These are phyloP conservation scores for Stenodema calcarata DNA, from an alignment of 2,888 invertebrate species.

Conservation along the genomic window DNA sequence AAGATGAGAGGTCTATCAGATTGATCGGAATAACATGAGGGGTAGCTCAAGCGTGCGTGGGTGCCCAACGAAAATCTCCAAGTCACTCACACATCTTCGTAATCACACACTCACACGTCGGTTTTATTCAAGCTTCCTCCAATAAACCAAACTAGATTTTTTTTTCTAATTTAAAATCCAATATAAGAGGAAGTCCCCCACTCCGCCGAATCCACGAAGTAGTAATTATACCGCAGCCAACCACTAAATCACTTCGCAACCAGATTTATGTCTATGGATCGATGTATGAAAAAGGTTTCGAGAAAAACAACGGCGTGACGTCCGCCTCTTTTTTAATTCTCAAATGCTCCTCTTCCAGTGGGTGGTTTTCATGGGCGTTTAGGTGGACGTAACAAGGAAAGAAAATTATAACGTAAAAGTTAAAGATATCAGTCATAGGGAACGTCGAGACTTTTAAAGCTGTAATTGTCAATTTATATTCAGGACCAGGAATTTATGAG, in stretches of 20 bases:
- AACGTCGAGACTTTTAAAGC: not conserved
- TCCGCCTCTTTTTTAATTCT: not conserved
- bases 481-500: constrained; percentile 21
- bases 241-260: constrained; percentile 37
- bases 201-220: not conserved
- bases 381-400: not conserved
- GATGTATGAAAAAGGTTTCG: constrained; percentile 26
- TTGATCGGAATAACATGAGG: not conserved
- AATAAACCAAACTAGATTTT: constrained; percentile 26
- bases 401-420: not conserved
- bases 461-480: constrained; percentile 46
- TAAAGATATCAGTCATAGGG: not conserved
- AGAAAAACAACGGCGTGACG: not conserved
- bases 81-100: not conserved
- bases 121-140: not conserved
- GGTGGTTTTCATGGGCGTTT: not conserved
- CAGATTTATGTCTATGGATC: constrained; percentile 24
- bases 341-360: not conserved
- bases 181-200: not conserved
- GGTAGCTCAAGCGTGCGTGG: not conserved
- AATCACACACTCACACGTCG: not conserved
- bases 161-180: constrained; percentile 37
- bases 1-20: not conserved
- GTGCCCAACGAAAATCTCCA: not conserved
- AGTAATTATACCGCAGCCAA: constrained; percentile 13